Evolutionary conservation across 2,113 vertebrate genomes (phyloP), one percentile per base, ranked within the genome.

Genomic region (Chlamydotis undulata): DNA sequence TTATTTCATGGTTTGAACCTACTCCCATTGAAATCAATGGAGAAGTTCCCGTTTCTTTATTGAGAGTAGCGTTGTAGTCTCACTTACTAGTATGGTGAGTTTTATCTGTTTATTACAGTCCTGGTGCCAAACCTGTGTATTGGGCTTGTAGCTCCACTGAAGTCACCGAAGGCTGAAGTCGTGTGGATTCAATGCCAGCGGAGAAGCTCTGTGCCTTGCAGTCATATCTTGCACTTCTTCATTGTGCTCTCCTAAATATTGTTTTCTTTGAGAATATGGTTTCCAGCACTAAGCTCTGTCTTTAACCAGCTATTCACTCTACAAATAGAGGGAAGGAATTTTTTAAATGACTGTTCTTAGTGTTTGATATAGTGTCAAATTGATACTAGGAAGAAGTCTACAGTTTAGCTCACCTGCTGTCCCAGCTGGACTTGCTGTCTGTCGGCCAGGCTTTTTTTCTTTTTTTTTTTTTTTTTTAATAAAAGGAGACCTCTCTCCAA

Each of bases 331-430:
- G 45, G 69, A 91, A 96, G 28, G 95, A 94, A 87, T 96, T 92
- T 83, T 89, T 96, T 23, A 45, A 96, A 95, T 93, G 10, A 47
- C 75, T 94, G 31, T 63, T 84, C 69, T 96, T 96, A 87, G 67
- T 68, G 64, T 96, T 95, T 97, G 90, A 94, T 90, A 93, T 25
- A 18, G 49, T 95, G 92, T 97, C 89, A 94, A 93, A 93, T 2
- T 81, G 89, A 93, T 90, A 84, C 24, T 71, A 65, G 49, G 86
- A 87, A 91, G 81, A 93, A 94, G 57, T 41, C 56, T 93, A 55
- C n/a, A 70, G 81, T 92, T 94, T 87, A 92, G 71, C 76, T 96
- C 95, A 97, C 96, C 94, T 97, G 96, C 84, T 95, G 65, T 83
- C 94, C 85, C 92, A 97, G 93, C 71, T 95, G 94, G 71, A 39